Base-by-base conservation (phyloP, 2,113 vertebrate species). In the Delphinapterus leucas region DNA sequence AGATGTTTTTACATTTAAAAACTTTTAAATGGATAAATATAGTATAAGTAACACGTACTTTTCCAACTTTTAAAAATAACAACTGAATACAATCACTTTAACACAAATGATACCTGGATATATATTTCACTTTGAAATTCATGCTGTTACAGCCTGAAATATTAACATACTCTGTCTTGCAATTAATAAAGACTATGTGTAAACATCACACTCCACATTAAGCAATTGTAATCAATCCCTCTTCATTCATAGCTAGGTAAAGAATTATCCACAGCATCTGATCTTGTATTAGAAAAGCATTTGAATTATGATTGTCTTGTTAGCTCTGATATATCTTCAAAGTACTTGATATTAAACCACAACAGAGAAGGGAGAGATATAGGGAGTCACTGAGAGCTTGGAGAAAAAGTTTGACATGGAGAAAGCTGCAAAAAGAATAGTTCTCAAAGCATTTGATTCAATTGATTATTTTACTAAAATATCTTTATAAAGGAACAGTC, bases 21-120 rank as follows among this genome's bases (percentile, higher is more conserved):
- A 36, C 31, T 49, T 97, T 80, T 80, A 91, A 83, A 84, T 86
- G 20, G 36, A 38, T 90, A 82, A 15, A 13, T 18, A 26, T 73
- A 85, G 2, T 14, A 71, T 95, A 93, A 41, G 2, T 49, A 38
- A 68, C 6, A 15, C 61, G 33, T 81, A 14, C 49, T 93, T 88
- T 92, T 82, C 53, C 33, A 97, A 67, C 77, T 96, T 97, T 90
- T 67, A 73, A 60, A 95, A 60, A 89, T 96, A 93, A 96, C 95
- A 96, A 96, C 74, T 38, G 77, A 97, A 86, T 14, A n/a, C 41
- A 65, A 61, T 28, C 33, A 21, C 14, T 95, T 44, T 89, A 96
- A 93, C 80, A 84, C 26, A 96, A 79, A 23, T 97, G 82, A 23
- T 10, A 79, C 60, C n/a, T 73, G 18, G 11, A 92, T 95, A 1